Conservation (phyloP, 2,797 vertebrate species). For the Limnodromus scolopaceus region DNA sequence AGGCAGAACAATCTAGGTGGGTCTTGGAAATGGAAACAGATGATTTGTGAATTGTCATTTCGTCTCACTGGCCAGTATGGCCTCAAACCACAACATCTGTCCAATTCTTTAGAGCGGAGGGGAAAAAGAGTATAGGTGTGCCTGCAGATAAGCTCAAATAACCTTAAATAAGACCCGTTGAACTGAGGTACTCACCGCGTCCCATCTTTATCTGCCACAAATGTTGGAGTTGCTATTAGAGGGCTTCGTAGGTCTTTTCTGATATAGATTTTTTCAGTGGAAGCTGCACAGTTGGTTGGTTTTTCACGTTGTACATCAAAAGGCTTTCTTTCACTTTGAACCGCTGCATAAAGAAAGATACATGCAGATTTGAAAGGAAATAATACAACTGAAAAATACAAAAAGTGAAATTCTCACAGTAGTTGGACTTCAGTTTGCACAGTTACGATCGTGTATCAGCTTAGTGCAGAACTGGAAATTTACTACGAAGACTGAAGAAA, state of each 20-base stretch:
- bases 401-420: neutral
- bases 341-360: constrained; percentile 81
- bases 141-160: neutral
- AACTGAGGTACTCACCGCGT: constrained; percentile 82
- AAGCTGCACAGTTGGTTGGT: constrained; percentile 95
- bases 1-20: neutral
- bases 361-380: constrained; percentile 35
- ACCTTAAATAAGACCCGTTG: rapidly evolving
- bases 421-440: neutral
- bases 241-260: constrained; percentile 96
- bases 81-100: neutral
- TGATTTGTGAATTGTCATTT: neutral
- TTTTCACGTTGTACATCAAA: constrained; percentile 95
- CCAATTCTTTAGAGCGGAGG: neutral
- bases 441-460: neutral
- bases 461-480: neutral
- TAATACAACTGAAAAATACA: neutral
- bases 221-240: constrained; percentile 95
- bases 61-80: neutral
- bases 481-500: neutral
- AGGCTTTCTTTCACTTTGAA: constrained; percentile 97
- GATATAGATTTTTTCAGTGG: constrained; percentile 98
- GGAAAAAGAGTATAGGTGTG: neutral
- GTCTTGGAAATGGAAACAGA: neutral
- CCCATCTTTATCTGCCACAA: constrained; percentile 94